Evolutionary conservation across 64 coral and sea anemone genomes (phyloP).

Genomic region (Pocillopora damicornis): DNA sequence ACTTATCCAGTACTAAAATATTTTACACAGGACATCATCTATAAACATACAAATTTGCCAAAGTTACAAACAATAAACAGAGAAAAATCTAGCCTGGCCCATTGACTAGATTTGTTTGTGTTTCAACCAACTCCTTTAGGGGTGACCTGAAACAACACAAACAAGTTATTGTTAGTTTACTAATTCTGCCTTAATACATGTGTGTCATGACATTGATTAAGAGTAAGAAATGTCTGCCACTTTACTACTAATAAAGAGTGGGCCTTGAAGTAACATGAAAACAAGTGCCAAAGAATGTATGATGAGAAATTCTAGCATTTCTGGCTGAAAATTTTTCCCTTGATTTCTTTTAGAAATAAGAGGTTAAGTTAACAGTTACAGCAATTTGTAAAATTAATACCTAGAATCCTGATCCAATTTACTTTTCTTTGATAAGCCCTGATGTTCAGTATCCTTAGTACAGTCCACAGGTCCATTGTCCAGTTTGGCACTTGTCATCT

Average conservation of each 20-base stretch:
- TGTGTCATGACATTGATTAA: too few species aligned
- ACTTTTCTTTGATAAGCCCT: conserved; percentile 31
- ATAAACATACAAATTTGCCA: conserved; percentile 43
- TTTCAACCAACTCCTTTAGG: conserved; percentile 18
- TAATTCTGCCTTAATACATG: too few species aligned
- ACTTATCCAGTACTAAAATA: conserved; percentile 34
- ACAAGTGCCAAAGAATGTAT: too few species aligned
- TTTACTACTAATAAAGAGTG: too few species aligned
- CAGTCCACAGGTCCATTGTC: conserved; percentile 34
- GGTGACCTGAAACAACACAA: conserved; percentile 9
- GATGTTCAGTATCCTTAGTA: neutral
- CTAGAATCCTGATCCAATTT: conserved; percentile 35
- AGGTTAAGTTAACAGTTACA: too few species aligned
- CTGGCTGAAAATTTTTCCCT: too few species aligned
- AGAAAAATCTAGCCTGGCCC: conserved; percentile 10
- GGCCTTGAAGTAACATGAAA: too few species aligned
- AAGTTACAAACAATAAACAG: conserved; percentile 14
- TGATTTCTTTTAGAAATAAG: too few species aligned
- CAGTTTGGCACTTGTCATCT: conserved; percentile 22
- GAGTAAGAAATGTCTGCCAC: too few species aligned
- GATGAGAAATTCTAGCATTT: too few species aligned
- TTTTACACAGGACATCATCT: conserved; percentile 34
- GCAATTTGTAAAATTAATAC: neutral
- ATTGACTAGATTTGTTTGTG: conserved; percentile 28
- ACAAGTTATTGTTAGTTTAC: neutral